Conservation (phyloP, 2,113 vertebrate species). For the Notiomystis cincta region DNA sequence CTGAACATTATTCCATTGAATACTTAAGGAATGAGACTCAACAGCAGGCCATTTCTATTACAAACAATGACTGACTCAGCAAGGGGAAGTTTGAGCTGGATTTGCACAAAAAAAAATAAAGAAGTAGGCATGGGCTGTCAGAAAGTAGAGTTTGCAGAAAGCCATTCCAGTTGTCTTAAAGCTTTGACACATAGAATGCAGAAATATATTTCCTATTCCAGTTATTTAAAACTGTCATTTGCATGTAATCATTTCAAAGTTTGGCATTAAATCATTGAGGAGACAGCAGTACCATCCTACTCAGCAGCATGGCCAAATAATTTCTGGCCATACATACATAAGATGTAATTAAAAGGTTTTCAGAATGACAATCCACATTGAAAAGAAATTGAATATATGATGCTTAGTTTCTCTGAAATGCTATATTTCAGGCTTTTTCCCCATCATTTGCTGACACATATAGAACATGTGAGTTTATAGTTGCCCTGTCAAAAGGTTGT, state of each 20-base stretch:
- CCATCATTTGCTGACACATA: not conserved
- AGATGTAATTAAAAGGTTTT: not conserved
- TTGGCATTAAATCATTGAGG: not conserved
- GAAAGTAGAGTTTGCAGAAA: not conserved
- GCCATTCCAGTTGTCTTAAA: not conserved
- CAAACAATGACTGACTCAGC: not conserved
- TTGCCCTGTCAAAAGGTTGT: not conserved
- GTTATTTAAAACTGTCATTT: conserved; percentile 58
- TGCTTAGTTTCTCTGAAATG: not conserved
- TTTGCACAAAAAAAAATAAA: not conserved
- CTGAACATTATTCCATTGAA: not conserved
- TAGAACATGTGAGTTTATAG: not conserved
- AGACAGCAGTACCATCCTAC: not conserved
- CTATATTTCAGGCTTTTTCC: not conserved
- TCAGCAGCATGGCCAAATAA: not conserved
- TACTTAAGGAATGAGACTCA: not conserved
- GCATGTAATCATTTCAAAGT: conserved; percentile 36
- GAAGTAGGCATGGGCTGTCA: not conserved
- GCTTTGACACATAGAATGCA: not conserved
- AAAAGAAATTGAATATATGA: not conserved
- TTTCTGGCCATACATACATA: not conserved
- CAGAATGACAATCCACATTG: not conserved
- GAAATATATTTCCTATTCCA: conserved; percentile 43
- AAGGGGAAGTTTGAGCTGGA: not conserved
- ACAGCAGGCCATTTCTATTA: not conserved